Percentiles rank a stretch among this genome's conserved stretches.
Evolutionary conservation across 2,113 vertebrate species (phyloP).

Genomic region (Dolichallabes microphthalmus): DNA sequence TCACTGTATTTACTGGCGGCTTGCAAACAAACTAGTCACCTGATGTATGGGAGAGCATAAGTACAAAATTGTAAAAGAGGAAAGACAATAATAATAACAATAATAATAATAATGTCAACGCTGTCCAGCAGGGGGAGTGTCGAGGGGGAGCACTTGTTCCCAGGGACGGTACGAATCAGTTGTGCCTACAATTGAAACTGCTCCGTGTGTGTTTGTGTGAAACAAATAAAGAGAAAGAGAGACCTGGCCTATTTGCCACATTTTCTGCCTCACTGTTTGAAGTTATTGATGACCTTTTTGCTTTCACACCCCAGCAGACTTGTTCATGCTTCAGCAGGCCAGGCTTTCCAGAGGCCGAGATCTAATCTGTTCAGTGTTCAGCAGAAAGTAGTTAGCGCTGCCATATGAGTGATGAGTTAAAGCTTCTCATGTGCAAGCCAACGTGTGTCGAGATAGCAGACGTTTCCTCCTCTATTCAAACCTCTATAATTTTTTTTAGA

Average conservation of each 20-base stretch:
- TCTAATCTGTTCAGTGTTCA: conserved; percentile 69
- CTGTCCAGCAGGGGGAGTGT: too few relatives aligned
- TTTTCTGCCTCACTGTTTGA: conserved; percentile 79
- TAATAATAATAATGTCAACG: too few relatives aligned
- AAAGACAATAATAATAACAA: too few relatives aligned
- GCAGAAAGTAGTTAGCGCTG: conserved; percentile 65
- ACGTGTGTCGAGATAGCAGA: conserved; percentile 17
- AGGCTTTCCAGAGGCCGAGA: conserved; percentile 64
- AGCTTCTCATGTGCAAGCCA: conserved; percentile 41
- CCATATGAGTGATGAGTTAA: conserved; percentile 61
- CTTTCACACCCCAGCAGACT: conserved; percentile 74
- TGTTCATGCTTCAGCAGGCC: conserved; percentile 70
- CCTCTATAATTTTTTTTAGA: too few relatives aligned
- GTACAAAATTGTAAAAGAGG: too few relatives aligned
- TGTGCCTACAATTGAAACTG: too few relatives aligned
- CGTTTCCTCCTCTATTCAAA: neutral
- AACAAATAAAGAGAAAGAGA: conserved; percentile 4
- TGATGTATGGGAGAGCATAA: too few relatives aligned
- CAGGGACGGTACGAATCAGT: too few relatives aligned
- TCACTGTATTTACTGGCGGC: too few relatives aligned
- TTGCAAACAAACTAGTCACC: too few relatives aligned
- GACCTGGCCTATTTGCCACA: conserved; percentile 68
- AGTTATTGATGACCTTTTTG: conserved; percentile 82
- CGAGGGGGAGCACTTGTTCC: too few relatives aligned
- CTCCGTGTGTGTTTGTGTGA: conserved; percentile 15